These are phyloP conservation scores for Stenichneumon culpator DNA, from an alignment of 2,888 invertebrate genomes.

Conservation along the genomic window DNA sequence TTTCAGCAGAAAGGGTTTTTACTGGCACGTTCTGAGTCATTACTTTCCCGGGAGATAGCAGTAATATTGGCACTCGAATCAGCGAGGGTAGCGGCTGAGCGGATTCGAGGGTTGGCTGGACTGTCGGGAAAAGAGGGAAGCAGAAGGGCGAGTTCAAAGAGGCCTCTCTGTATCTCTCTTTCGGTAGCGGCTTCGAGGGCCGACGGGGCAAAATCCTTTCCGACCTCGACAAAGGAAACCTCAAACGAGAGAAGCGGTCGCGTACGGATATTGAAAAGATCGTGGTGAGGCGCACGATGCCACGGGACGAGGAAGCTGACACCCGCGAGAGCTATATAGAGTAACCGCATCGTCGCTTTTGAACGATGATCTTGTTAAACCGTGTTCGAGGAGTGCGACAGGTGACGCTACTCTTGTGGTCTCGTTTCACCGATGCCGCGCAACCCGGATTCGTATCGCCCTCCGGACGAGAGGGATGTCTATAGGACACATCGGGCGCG, in stretches of 20 bases:
- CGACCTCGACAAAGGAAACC: slow-evolving; percentile 63
- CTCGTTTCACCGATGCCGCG: slow-evolving; percentile 10
- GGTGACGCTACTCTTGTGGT: slow-evolving; percentile 35
- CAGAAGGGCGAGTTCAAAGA: slow-evolving; percentile 13
- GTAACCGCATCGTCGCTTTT: slow-evolving; percentile 42
- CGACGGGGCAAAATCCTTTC: slow-evolving; percentile 58
- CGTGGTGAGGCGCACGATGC: background rate
- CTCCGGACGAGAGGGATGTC: slow-evolving; percentile 21
- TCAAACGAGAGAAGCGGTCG: slow-evolving; percentile 56
- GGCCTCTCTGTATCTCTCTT: slow-evolving; percentile 25
- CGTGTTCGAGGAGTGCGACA: slow-evolving; percentile 33
- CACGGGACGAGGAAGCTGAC: slow-evolving; percentile 24
- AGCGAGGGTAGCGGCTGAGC: slow-evolving; percentile 26
- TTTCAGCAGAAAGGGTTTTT: background rate
- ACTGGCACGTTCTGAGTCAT: slow-evolving; percentile 29
- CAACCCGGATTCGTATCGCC: slow-evolving; percentile 35
- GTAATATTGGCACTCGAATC: slow-evolving; percentile 58
- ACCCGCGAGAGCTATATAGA: slow-evolving; percentile 10
- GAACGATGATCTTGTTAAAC: slow-evolving; percentile 60
- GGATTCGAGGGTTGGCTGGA: background rate
- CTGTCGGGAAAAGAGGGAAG: slow-evolving; percentile 2
- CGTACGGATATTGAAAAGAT: slow-evolving; percentile 58
- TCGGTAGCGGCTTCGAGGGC: slow-evolving; percentile 16
- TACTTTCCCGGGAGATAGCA: slow-evolving; percentile 38
- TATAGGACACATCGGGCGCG: slow-evolving; percentile 24